A percentile compares a stretch with the other conserved stretches of the same genome.
Evolutionary conservation across 1,140 invertebrate species (phyloP).

Genomic region (Ylistrum balloti): DNA sequence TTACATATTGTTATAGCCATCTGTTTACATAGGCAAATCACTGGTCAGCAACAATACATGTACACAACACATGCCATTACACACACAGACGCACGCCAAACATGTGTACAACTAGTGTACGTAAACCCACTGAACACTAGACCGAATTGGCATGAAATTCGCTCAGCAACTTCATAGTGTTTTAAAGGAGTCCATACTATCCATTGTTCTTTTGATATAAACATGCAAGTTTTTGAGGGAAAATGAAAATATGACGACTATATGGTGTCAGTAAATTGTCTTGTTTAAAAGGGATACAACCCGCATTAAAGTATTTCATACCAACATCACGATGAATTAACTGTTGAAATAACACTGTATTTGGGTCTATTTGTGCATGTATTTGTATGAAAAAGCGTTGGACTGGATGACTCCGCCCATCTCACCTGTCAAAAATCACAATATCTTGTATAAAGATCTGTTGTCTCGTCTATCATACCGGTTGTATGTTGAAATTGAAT

Average conservation of each 20-base stretch:
- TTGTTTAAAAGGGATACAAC: too few species aligned
- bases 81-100: neutral
- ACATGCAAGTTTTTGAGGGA: neutral
- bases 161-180: neutral
- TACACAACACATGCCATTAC: neutral
- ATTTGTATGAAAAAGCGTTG: too few species aligned
- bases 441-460: slow-evolving; percentile 24
- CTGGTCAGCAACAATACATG: neutral
- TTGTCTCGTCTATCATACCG: slow-evolving; percentile 37
- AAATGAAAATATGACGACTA: neutral
- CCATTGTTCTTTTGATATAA: neutral
- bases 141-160: neutral
- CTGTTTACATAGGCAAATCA: neutral
- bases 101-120: neutral
- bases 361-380: too few species aligned
- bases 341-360: too few species aligned
- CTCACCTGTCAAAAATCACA: neutral
- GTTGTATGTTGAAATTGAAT: slow-evolving; percentile 35
- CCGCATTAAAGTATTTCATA: too few species aligned
- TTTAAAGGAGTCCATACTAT: neutral
- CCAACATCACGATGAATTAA: too few species aligned
- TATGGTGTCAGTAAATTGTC: neutral
- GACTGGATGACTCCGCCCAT: neutral
- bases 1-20: neutral
- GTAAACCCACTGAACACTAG: neutral